Conservation (phyloP, 2,797 vertebrate genomes). For the Melanotaenia parkinsoni region DNA sequence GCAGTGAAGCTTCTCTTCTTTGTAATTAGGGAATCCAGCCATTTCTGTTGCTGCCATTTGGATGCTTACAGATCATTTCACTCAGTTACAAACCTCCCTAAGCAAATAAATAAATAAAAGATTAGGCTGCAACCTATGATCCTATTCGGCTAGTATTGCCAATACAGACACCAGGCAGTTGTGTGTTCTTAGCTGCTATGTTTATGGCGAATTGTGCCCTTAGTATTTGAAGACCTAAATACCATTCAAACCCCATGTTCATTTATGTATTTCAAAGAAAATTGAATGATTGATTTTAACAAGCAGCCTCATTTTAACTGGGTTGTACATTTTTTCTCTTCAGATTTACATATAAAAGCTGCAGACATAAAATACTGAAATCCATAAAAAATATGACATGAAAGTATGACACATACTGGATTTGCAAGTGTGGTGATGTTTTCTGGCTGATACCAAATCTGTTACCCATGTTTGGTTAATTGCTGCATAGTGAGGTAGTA, state of each 20-base stretch:
- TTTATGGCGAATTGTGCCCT: no score
- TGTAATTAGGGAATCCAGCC: background rate
- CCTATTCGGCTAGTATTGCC: background rate
- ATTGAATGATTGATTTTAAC: background rate
- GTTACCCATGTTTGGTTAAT: background rate
- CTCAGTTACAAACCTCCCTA: background rate
- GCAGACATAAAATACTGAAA: background rate
- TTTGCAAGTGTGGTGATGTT: background rate
- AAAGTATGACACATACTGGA: background rate
- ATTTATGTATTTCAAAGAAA: background rate
- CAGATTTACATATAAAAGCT: background rate
- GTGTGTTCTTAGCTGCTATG: background rate
- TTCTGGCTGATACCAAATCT: background rate
- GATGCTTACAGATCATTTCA: background rate
- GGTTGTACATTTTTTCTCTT: background rate
- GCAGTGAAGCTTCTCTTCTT: background rate
- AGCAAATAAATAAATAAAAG: background rate
- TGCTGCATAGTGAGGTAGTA: background rate
- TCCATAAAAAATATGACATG: background rate
- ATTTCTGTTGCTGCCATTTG: background rate
- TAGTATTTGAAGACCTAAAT: background rate
- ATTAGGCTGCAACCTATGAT: background rate
- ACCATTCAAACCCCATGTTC: background rate
- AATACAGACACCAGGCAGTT: background rate
- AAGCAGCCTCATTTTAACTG: background rate